A percentile compares a stretch with the other conserved stretches of the same genome.
Conservation (phyloP, 2,113 vertebrate species). For the Nesoenas mayeri region DNA sequence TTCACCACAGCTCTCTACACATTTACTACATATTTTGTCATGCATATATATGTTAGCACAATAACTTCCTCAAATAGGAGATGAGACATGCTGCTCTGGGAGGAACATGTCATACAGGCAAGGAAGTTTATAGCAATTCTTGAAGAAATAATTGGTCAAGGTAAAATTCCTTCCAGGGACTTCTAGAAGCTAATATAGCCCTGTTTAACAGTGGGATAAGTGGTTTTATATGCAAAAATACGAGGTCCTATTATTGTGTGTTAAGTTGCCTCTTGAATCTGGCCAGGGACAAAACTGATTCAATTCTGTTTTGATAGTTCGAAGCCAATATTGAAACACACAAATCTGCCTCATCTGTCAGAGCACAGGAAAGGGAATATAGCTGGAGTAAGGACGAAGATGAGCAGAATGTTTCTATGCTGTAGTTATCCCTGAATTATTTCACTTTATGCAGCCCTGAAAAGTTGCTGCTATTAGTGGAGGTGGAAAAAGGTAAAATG, state of each 20-base stretch:
- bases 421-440: neutral
- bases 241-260: neutral
- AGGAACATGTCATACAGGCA: neutral
- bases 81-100: neutral
- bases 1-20: neutral
- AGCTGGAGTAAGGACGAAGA: neutral
- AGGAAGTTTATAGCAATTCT: neutral
- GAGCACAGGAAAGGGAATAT: neutral
- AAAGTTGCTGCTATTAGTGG: neutral
- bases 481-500: neutral
- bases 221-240: neutral
- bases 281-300: neutral
- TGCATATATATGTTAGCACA: neutral
- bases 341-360: neutral
- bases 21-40: neutral
- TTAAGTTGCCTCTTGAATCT: neutral
- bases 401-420: neutral
- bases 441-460: neutral
- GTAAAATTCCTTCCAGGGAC: neutral
- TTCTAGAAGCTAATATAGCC: neutral
- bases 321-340: neutral
- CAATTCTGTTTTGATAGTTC: neutral
- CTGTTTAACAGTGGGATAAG: neutral
- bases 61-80: neutral
- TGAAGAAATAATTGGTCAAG: neutral